These are phyloP conservation scores for Xiphophorus birchmanni DNA, from an alignment of 2,797 vertebrate genomes.

Conservation along the genomic window DNA sequence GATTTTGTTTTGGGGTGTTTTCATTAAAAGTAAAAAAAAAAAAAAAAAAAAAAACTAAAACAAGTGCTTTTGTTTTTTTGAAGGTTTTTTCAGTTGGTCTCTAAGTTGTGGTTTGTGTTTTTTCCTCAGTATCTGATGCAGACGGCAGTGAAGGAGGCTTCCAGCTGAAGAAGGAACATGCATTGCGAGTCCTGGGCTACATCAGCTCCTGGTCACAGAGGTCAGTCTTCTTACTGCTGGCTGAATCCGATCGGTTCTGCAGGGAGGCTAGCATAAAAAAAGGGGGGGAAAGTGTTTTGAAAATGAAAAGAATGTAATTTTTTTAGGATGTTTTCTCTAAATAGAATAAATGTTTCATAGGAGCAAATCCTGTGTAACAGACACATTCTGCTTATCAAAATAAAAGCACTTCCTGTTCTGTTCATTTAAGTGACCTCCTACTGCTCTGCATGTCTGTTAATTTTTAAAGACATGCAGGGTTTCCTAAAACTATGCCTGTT, in stretches of 20 bases:
- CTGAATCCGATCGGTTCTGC: too few species aligned
- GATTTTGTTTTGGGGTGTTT: background rate
- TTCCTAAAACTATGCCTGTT: background rate
- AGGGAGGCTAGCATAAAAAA: background rate
- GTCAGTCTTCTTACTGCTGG: slow-evolving; percentile 72
- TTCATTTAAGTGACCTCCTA: background rate
- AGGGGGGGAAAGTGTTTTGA: background rate
- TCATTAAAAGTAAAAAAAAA: background rate
- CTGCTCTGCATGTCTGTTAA: too few species aligned
- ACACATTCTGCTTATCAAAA: background rate
- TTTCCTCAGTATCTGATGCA: slow-evolving; percentile 91
- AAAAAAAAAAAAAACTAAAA: background rate
- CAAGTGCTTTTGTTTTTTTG: background rate
- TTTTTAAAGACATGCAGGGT: background rate
- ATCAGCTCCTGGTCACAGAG: slow-evolving; percentile 99
- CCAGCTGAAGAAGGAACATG: slow-evolving; percentile 98
- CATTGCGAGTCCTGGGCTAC: slow-evolving; percentile 97
- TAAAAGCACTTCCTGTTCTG: background rate
- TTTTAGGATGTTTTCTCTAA: background rate
- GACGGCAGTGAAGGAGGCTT: slow-evolving; percentile 95
- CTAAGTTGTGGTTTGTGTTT: background rate
- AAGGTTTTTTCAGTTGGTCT: background rate
- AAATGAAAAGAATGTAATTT: background rate
- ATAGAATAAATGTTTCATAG: background rate
- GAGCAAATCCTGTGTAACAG: background rate